Percentiles rank a stretch among this genome's conserved stretches.
Conservation (phyloP, 2,888 invertebrate genomes). For the Athalia cordata region DNA sequence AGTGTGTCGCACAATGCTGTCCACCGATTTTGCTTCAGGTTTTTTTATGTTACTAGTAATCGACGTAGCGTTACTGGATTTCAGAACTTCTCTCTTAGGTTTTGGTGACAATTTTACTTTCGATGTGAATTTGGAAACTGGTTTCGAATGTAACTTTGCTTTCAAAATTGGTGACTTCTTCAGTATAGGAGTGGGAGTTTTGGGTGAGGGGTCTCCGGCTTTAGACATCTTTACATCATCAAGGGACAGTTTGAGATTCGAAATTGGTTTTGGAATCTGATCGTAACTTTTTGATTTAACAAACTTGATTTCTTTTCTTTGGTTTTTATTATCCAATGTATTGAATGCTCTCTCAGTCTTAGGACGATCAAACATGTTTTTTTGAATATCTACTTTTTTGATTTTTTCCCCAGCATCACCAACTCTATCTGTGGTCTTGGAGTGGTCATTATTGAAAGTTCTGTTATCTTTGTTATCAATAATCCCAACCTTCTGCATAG, state of each 20-base stretch:
- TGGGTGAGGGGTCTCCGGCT: slow-evolving; percentile 54
- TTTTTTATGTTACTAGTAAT: slow-evolving; percentile 49
- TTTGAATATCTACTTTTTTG: slow-evolving; percentile 18
- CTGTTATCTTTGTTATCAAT: slow-evolving; percentile 44
- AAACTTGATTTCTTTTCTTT: slow-evolving; percentile 56
- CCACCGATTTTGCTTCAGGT: slow-evolving; percentile 52
- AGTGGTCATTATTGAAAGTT: slow-evolving; percentile 33
- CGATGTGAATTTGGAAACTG: slow-evolving; percentile 53
- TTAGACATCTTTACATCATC: slow-evolving; percentile 57
- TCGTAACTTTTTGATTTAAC: slow-evolving; percentile 67
- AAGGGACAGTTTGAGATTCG: slow-evolving; percentile 53
- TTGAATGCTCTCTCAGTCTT: slow-evolving; percentile 51
- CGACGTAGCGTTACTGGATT: slow-evolving; percentile 51
- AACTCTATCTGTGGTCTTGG: slow-evolving; percentile 7
- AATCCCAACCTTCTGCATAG: slow-evolving; percentile 8
- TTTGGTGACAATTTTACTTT: slow-evolving; percentile 56
- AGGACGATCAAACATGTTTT: slow-evolving; percentile 14
- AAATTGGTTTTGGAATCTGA: slow-evolving; percentile 62
- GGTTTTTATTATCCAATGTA: slow-evolving; percentile 53
- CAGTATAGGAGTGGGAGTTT: slow-evolving; percentile 37
- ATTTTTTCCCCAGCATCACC: neutral
- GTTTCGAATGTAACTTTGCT: slow-evolving; percentile 50
- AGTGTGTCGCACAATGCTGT: slow-evolving; percentile 49
- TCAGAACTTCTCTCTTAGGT: slow-evolving; percentile 55
- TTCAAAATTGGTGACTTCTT: slow-evolving; percentile 34